Conservation (phyloP, 2,797 vertebrate genomes). For the Brachyrhaphis roseni region DNA sequence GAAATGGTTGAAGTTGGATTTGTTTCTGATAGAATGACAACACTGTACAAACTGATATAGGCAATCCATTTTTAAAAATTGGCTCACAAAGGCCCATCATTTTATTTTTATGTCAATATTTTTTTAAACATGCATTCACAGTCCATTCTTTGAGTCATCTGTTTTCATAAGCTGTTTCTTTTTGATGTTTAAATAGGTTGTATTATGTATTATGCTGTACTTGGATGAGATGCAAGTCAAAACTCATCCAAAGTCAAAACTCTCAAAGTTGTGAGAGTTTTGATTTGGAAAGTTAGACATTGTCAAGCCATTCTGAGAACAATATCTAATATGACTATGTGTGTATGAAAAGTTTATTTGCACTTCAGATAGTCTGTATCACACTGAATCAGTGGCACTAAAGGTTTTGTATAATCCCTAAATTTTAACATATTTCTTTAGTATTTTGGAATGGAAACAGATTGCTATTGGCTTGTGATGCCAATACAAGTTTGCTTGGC, state of each 20-base stretch:
- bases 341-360: neutral
- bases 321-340: neutral
- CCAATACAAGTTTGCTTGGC: neutral
- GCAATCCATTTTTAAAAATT: neutral
- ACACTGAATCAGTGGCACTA: neutral
- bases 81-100: neutral
- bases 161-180: neutral
- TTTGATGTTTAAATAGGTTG: neutral
- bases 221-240: no score
- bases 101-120: neutral
- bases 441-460: neutral
- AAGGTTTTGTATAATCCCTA: neutral
- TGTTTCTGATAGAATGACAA: constrained; percentile 5
- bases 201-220: neutral
- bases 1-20: neutral
- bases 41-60: neutral
- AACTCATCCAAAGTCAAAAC: no score
- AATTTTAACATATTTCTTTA: neutral
- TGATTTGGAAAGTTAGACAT: neutral
- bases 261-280: neutral
- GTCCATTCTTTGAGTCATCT: neutral
- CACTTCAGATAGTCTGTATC: neutral
- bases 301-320: neutral
- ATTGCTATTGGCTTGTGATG: neutral
- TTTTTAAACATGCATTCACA: neutral